Conservation (phyloP, 2,113 vertebrate species). For the Noturus placidus region DNA sequence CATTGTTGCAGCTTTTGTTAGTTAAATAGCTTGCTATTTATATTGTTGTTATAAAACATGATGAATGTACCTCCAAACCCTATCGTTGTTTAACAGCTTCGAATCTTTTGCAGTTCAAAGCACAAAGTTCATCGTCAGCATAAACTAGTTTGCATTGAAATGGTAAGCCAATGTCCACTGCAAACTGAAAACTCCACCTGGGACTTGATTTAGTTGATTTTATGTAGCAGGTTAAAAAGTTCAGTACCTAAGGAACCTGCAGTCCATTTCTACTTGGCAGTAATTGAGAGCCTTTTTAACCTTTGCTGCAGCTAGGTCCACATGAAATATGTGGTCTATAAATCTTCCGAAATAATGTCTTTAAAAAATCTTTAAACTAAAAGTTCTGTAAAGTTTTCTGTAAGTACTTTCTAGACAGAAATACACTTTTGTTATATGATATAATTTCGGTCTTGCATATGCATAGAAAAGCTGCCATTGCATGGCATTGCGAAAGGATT, state of each 20-base stretch:
- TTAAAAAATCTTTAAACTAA: not conserved
- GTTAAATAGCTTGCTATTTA: not conserved
- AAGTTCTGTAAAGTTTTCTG: not conserved
- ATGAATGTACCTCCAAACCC: not conserved
- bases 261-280: slow-evolving; percentile 1
- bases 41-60: not conserved
- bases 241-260: not conserved
- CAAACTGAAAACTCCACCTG: not conserved
- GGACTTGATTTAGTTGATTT: slow-evolving; percentile 12
- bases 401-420: not conserved
- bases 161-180: not conserved
- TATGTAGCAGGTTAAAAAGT: not conserved
- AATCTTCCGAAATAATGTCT: slow-evolving; percentile 8
- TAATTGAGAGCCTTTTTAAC: slow-evolving; percentile 28
- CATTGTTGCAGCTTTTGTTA: not conserved
- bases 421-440: not conserved
- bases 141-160: not conserved
- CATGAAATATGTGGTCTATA: not conserved
- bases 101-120: not conserved
- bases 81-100: not conserved
- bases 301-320: not conserved
- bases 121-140: slow-evolving; percentile 2
- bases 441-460: not conserved
- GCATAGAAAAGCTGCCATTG: not conserved
- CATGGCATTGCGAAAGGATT: not conserved